Percentiles rank a stretch among this genome's conserved stretches.
Evolutionary conservation across 2,113 vertebrate genomes (phyloP).

Genomic region (Stictonetta naevosa): DNA sequence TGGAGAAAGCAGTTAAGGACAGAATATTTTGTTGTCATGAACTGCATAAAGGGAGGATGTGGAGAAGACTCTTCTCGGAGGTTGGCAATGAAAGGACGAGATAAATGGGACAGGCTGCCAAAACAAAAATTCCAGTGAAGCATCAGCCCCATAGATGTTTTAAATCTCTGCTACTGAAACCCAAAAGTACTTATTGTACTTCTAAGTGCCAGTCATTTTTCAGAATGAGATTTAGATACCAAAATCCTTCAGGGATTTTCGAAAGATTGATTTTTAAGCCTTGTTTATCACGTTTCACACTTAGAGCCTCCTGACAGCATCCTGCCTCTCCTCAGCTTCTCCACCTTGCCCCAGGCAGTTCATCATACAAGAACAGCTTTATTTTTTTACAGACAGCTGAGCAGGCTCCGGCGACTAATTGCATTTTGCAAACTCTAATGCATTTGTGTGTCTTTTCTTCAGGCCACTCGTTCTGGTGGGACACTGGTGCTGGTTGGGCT

Average conservation of each 20-base stretch:
- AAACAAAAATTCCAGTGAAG: neutral
- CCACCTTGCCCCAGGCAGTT: neutral
- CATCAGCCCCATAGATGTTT: neutral
- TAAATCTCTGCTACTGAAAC: neutral
- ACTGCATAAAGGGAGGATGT: neutral
- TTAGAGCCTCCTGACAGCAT: neutral
- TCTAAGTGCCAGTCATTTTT: neutral
- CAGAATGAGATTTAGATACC: neutral
- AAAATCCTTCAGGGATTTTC: neutral
- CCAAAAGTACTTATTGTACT: neutral
- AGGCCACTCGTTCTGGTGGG: constrained; percentile 92
- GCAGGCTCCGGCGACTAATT: neutral
- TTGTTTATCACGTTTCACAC: neutral
- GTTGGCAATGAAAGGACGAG: neutral
- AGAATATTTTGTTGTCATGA: neutral
- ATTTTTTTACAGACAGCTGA: neutral
- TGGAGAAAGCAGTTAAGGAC: neutral
- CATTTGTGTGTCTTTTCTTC: neutral
- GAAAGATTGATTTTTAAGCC: neutral
- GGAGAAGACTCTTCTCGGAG: neutral
- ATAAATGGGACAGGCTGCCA: neutral
- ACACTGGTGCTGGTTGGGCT: constrained; percentile 91
- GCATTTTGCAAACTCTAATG: rapidly evolving
- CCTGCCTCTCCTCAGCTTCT: neutral
- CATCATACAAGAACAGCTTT: neutral